phyloP scores from a whole-genome alignment of 1,140 invertebrate species.

The Chironomus tepperi region DNA sequence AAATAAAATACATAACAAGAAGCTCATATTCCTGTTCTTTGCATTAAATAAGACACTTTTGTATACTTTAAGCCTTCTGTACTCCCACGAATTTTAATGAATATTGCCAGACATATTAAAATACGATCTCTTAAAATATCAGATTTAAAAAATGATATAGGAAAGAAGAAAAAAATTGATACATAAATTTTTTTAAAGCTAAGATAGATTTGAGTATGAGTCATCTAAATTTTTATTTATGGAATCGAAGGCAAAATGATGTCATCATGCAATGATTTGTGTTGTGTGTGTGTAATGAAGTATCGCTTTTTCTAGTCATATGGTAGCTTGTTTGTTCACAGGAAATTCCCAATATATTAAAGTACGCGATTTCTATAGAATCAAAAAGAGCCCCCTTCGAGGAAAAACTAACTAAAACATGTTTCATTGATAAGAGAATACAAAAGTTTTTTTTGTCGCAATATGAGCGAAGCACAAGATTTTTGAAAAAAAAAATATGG shows the following conservation, averaged over 20 bases:
- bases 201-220: too few relatives aligned
- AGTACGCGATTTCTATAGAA: too few relatives aligned
- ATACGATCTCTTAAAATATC: neutral
- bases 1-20: conserved; percentile 5
- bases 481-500: neutral
- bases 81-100: neutral
- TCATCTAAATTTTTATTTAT: too few relatives aligned
- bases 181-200: too few relatives aligned
- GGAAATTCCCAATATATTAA: too few relatives aligned
- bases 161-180: neutral
- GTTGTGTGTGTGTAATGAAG: neutral
- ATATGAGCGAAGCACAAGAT: neutral
- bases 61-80: neutral
- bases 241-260: neutral
- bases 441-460: too few relatives aligned
- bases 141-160: neutral
- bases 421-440: too few relatives aligned
- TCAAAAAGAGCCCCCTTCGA: too few relatives aligned
- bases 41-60: neutral
- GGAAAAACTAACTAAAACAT: too few relatives aligned
- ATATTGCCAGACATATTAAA: neutral
- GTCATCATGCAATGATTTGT: neutral
- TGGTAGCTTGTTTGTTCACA: neutral
- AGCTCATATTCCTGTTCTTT: conserved; percentile 12
- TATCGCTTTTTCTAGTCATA: neutral